These are phyloP conservation scores for Scalopus aquaticus DNA, from an alignment of 2,113 vertebrate species.

Conservation along the genomic window DNA sequence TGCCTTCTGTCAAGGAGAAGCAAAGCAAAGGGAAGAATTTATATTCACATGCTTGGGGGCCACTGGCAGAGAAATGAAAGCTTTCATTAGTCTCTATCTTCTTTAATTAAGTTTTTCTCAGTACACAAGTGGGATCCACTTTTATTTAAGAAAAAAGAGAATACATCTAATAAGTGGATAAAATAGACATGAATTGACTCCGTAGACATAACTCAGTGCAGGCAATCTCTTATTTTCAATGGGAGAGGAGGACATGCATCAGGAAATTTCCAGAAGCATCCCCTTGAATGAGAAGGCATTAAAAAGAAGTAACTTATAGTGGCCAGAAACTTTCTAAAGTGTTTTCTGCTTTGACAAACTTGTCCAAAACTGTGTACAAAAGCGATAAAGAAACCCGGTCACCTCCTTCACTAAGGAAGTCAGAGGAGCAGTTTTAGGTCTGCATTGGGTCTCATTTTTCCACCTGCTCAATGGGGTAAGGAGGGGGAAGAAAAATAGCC, in stretches of 20 bases:
- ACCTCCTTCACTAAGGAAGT: neutral
- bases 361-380: neutral
- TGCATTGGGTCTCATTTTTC: neutral
- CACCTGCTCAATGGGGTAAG: neutral
- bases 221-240: neutral
- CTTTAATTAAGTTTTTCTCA: slow-evolving; percentile 63
- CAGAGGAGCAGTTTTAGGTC: neutral
- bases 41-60: neutral
- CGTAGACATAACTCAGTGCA: neutral
- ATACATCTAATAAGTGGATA: slow-evolving; percentile 56
- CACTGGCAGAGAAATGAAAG: slow-evolving; percentile 3
- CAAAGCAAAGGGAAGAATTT: neutral
- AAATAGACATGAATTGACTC: slow-evolving; percentile 52
- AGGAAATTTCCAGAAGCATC: neutral
- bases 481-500: neutral
- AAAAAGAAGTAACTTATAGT: neutral
- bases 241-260: neutral
- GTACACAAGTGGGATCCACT: slow-evolving; percentile 40
- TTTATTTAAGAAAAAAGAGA: slow-evolving; percentile 64
- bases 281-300: neutral
- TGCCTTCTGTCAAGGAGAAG: slow-evolving; percentile 58
- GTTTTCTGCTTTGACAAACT: neutral
- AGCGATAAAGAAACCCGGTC: neutral
- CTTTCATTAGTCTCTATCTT: slow-evolving; percentile 46
- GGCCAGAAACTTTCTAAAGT: neutral